Evolutionary conservation across 2,888 invertebrate genomes (phyloP).

Genomic region (Stictocephala bisonia): DNA sequence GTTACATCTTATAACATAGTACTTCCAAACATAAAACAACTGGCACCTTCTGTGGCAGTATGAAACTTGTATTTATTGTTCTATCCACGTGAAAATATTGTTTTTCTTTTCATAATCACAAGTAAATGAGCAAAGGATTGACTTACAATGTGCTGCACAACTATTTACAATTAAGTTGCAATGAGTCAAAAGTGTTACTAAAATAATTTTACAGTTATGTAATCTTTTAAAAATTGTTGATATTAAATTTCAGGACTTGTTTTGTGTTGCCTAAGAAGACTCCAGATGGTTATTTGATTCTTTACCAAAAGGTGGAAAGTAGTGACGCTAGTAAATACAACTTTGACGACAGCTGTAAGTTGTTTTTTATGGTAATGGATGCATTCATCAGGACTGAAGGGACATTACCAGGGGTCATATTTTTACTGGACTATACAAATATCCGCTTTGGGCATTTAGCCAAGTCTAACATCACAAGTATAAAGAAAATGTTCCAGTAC

Average conservation of each 20-base stretch:
- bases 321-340: slow-evolving; percentile 73
- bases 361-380: slow-evolving; percentile 75
- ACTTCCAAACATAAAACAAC: too few species aligned
- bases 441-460: slow-evolving; percentile 75
- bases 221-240: too few species aligned
- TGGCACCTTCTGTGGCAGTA: too few species aligned
- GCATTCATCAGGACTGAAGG: slow-evolving; percentile 74
- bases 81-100: too few species aligned
- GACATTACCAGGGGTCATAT: slow-evolving; percentile 69
- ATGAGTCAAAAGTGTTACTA: too few species aligned
- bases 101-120: too few species aligned
- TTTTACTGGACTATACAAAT: slow-evolving; percentile 77
- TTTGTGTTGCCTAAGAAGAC: slow-evolving; percentile 69
- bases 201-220: too few species aligned
- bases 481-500: slow-evolving; percentile 74
- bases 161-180: too few species aligned
- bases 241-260: slow-evolving; percentile 46
- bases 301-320: slow-evolving; percentile 71
- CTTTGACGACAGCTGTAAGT: slow-evolving; percentile 72
- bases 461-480: slow-evolving; percentile 72
- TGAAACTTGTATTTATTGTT: too few species aligned
- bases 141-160: too few species aligned
- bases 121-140: too few species aligned
- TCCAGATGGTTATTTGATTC: slow-evolving; percentile 72
- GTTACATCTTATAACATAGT: too few species aligned